Evolutionary conservation across 2,113 vertebrate genomes (phyloP).

Genomic region (Cebidichthys violaceus): DNA sequence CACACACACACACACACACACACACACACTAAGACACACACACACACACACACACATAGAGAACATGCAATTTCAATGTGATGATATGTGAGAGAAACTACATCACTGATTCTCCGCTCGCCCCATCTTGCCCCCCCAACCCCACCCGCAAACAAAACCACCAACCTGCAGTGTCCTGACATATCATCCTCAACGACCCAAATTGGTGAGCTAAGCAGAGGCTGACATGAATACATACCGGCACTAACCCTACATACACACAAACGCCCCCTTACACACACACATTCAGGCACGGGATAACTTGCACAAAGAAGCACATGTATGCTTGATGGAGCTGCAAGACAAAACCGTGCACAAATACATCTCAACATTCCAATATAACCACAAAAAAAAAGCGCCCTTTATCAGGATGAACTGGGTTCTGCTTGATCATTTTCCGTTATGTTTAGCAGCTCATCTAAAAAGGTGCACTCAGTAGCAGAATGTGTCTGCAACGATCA

Average conservation of each 20-base stretch:
- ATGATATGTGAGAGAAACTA: constrained; percentile 66
- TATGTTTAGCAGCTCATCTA: background rate
- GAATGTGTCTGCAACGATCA: too few relatives aligned
- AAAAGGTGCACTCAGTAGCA: too few relatives aligned
- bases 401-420: too few relatives aligned
- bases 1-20: constrained; percentile 5
- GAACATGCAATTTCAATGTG: constrained; percentile 53
- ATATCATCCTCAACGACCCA: constrained; percentile 49
- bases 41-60: background rate
- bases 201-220: constrained; percentile 61
- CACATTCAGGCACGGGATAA: background rate
- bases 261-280: background rate
- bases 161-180: constrained; percentile 45
- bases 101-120: constrained; percentile 26
- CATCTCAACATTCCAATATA: background rate
- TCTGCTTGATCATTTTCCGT: background rate
- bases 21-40: background rate
- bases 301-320: background rate
- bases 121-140: background rate
- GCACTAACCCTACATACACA: background rate
- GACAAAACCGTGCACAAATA: background rate
- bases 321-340: background rate
- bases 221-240: constrained; percentile 34
- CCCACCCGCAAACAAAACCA: constrained; percentile 31
- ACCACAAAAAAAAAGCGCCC: background rate